Conservation (phyloP, 2,113 vertebrate species). For the Prinia subflava region DNA sequence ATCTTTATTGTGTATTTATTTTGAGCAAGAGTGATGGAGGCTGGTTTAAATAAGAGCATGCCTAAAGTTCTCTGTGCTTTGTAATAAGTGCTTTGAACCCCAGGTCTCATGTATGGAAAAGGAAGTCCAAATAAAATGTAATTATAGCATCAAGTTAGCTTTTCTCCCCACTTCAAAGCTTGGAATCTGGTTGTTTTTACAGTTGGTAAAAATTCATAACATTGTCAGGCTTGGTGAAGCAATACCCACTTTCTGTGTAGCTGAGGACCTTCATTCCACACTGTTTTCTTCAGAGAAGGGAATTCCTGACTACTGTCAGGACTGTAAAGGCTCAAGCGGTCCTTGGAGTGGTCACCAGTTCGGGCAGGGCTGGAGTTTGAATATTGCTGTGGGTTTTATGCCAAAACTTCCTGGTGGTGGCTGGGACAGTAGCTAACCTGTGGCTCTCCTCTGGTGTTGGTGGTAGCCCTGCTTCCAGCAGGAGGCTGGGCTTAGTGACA, state of each 20-base stretch:
- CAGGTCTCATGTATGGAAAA: neutral
- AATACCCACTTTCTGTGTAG: neutral
- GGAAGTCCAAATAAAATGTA: neutral
- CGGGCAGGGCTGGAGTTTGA: neutral
- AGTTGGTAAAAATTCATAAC: neutral
- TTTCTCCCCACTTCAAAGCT: neutral
- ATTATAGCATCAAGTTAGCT: neutral
- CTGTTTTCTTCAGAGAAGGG: neutral
- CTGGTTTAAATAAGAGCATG: neutral
- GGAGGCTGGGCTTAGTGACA: neutral
- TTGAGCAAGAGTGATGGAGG: neutral
- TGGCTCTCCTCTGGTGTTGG: neutral
- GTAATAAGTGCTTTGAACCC: neutral
- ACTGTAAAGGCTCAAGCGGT: neutral
- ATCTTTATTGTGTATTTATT: neutral
- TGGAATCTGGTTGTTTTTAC: neutral
- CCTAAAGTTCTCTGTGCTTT: neutral
- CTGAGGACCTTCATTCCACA: neutral
- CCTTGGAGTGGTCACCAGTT: neutral
- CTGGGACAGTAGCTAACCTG: neutral
- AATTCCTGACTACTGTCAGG: neutral
- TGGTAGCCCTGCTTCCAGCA: neutral
- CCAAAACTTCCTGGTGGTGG: neutral
- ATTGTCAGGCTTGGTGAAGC: neutral
- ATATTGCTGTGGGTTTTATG: neutral